Evolutionary conservation across 30 jellyfish, hydroid and myxozoan genomes (phyloP).

Genomic region (Turritopsis rubra): DNA sequence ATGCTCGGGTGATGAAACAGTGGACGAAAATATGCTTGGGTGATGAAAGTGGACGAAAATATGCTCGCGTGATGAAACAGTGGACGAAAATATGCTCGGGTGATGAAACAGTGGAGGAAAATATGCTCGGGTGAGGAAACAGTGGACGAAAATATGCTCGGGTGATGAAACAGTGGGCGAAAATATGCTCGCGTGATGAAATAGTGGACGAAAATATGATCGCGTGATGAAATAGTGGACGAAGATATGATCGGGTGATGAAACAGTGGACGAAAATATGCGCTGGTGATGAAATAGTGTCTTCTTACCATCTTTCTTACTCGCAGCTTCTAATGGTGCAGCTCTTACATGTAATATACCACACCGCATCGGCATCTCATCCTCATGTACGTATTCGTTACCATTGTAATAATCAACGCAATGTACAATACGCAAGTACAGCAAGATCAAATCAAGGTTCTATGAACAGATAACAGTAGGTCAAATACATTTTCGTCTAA

Average conservation of each 20-base stretch:
- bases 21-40: too few relatives aligned
- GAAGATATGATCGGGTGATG: too few relatives aligned
- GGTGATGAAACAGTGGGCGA: too few relatives aligned
- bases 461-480: conserved; percentile 13
- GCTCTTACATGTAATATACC: conserved; percentile 85
- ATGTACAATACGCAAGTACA: conserved; percentile 83
- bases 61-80: too few relatives aligned
- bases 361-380: conserved; percentile 93
- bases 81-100: too few relatives aligned
- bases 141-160: too few relatives aligned
- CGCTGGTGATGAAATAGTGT: neutral
- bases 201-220: neutral
- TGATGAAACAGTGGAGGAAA: too few relatives aligned
- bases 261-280: too few relatives aligned
- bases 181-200: neutral
- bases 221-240: neutral
- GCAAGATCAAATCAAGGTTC: conserved; percentile 63
- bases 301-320: conserved; percentile 51
- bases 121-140: too few relatives aligned
- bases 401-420: conserved; percentile 82
- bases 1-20: too few relatives aligned
- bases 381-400: conserved; percentile 75
- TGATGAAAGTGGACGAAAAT: too few relatives aligned
- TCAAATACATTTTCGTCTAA: neutral
- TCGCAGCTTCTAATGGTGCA: conserved; percentile 50